A percentile compares a stretch with the other conserved stretches of the same genome.
Evolutionary conservation across 2,797 vertebrate genomes (phyloP).

Genomic region (Momotus momota): DNA sequence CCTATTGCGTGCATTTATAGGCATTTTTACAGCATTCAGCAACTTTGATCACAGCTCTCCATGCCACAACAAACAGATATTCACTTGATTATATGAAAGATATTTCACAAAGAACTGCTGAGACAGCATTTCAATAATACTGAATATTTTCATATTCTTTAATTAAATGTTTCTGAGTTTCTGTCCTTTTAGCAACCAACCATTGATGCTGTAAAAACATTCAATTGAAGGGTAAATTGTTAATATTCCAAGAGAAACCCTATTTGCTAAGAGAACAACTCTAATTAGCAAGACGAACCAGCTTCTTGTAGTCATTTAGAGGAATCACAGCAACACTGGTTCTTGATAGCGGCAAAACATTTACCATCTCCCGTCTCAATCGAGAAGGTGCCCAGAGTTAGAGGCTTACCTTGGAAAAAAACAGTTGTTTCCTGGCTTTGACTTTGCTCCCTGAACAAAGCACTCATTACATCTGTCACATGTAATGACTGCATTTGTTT

Average conservation of each 20-base stretch:
- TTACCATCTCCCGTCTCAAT: background rate
- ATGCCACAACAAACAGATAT: background rate
- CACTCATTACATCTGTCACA: background rate
- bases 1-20: background rate
- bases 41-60: background rate
- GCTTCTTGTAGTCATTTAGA: background rate
- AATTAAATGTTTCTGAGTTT: background rate
- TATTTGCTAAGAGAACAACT: background rate
- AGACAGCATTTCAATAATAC: background rate
- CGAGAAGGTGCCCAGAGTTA: background rate
- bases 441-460: background rate
- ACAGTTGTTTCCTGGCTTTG: background rate
- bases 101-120: background rate
- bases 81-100: background rate
- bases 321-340: background rate
- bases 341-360: background rate
- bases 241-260: background rate
- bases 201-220: background rate
- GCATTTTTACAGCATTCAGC: background rate
- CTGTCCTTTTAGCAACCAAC: background rate
- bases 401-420: background rate
- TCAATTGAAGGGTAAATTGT: background rate
- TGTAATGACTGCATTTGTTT: background rate
- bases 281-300: constrained; percentile 9
- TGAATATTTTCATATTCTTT: background rate